phyloP scores from a whole-genome alignment of 2,113 vertebrate genomes.

The Saguinus imperator region DNA sequence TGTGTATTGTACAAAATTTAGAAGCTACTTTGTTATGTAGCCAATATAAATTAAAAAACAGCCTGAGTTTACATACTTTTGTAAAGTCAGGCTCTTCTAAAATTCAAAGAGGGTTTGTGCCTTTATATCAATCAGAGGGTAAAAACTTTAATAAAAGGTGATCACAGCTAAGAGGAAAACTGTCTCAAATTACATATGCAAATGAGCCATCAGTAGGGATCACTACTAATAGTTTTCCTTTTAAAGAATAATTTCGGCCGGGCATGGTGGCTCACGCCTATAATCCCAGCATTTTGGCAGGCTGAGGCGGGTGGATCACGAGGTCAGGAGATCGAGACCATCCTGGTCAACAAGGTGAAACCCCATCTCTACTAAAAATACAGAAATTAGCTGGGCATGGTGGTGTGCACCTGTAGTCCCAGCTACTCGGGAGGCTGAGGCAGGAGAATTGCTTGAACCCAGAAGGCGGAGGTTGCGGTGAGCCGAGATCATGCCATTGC shows the following conservation, averaged over 20 bases:
- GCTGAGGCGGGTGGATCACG: too few relatives aligned
- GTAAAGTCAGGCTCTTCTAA: constrained; percentile 63
- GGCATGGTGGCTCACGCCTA: too few relatives aligned
- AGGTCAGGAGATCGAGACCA: too few relatives aligned
- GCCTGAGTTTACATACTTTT: constrained; percentile 44
- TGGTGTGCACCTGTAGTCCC: too few relatives aligned
- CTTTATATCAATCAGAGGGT: constrained; percentile 64
- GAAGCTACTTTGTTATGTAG: constrained; percentile 72
- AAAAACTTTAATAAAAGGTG: constrained; percentile 77
- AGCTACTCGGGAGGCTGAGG: too few relatives aligned
- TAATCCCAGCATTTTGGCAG: too few relatives aligned
- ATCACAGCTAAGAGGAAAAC: constrained; percentile 74
- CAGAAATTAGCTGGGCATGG: too few relatives aligned
- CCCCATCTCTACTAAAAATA: too few relatives aligned
- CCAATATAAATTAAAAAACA: constrained; percentile 50
- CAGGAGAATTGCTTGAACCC: too few relatives aligned
- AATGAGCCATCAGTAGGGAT: constrained; percentile 11
- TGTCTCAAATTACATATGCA: constrained; percentile 75
- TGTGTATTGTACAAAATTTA: constrained; percentile 68
- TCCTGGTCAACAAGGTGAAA: too few relatives aligned
- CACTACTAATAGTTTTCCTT: not conserved
- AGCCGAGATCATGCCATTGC: too few relatives aligned
- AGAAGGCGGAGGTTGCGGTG: too few relatives aligned
- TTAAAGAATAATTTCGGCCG: not conserved
- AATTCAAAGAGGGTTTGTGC: constrained; percentile 62